phyloP scores from a whole-genome alignment of 1,140 invertebrate genomes.

The Drosophila tropicalis region DNA sequence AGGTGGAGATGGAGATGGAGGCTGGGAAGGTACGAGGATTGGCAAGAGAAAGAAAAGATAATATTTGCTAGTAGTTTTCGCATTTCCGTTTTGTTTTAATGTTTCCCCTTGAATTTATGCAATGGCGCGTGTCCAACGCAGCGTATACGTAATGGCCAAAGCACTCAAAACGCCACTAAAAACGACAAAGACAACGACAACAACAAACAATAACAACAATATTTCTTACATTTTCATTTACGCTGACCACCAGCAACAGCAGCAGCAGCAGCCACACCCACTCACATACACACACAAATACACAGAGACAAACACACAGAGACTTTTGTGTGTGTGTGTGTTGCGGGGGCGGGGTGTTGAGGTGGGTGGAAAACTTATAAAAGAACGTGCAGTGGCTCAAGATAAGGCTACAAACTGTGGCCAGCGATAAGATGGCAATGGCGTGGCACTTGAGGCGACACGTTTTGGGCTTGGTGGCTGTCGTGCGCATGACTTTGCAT shows the following conservation, averaged over 20 bases:
- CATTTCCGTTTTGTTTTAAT: constrained; percentile 80
- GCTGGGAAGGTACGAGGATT: constrained; percentile 9
- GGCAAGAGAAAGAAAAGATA: constrained; percentile 60
- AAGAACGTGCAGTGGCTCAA: constrained; percentile 63
- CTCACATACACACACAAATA: constrained; percentile 31
- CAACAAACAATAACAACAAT: constrained; percentile 74
- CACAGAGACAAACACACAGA: constrained; percentile 21
- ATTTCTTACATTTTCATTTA: constrained; percentile 69
- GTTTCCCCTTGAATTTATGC: constrained; percentile 79
- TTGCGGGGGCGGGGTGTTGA: neutral
- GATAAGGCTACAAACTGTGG: constrained; percentile 78
- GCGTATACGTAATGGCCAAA: constrained; percentile 73
- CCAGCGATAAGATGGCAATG: constrained; percentile 70
- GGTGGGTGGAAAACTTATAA: constrained; percentile 14
- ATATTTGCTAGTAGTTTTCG: constrained; percentile 74
- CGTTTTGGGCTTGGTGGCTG: constrained; percentile 72
- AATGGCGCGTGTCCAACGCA: constrained; percentile 78
- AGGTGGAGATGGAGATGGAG: too few relatives aligned
- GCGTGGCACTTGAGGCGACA: constrained; percentile 74
- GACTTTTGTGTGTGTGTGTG: neutral
- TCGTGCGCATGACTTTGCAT: constrained; percentile 76
- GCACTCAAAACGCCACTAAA: constrained; percentile 75
- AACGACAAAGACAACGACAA: constrained; percentile 52
- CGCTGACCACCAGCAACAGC: constrained; percentile 43
- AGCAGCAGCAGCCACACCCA: constrained; percentile 47